Base-by-base conservation (phyloP, 2,888 invertebrate species). In the Hydrotaea diabolus region DNA sequence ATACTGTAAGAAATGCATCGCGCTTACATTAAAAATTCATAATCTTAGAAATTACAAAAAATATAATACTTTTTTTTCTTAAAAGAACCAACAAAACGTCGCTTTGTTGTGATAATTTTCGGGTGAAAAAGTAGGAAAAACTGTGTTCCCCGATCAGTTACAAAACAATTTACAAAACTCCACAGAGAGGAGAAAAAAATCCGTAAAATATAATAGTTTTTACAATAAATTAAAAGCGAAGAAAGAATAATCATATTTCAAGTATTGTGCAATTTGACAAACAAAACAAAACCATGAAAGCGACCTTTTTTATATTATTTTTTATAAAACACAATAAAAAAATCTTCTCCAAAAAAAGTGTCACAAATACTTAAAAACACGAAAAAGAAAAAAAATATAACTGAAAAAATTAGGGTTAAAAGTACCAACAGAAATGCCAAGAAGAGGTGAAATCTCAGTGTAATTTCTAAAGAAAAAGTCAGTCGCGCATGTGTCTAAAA, bases 211-310 rank as follows among this genome's bases (percentile, higher is more conserved):
- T 78, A 66, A 59, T 64, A 39, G 64, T 80, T 84, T 84, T 84
- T 71, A 84, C 80, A 81, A 78, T 77, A 84, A 84, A 83, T 80
- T 81, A 39, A 80, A 78, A 23, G 46, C n/a, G 49, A 13, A 69
- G 78, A 62, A 74, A 81, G 72, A 72, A 59, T 55, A 85, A 82
- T 85, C 85, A 73, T 77, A 79, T 82, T 82, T 82, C 85, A 76
- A 73, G 85, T 74, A 85, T 46, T 73, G 82, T 73, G 71, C 64
- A 76, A 81, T 81, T 79, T 23, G 39, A 71, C 53, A 77, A 64
- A 71, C 53, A 77, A 64, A 72, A 39, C 31, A 78, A 62, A 82
- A 74, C 23, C 2, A 49, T 15, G 5, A 49, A 49, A 49, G 13
- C 11, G 15, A 23, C 31, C 43, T 78, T 85, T 62, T 73, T 74